phyloP scores from a whole-genome alignment of 2,888 invertebrate genomes.

The Nycteola revayana region DNA sequence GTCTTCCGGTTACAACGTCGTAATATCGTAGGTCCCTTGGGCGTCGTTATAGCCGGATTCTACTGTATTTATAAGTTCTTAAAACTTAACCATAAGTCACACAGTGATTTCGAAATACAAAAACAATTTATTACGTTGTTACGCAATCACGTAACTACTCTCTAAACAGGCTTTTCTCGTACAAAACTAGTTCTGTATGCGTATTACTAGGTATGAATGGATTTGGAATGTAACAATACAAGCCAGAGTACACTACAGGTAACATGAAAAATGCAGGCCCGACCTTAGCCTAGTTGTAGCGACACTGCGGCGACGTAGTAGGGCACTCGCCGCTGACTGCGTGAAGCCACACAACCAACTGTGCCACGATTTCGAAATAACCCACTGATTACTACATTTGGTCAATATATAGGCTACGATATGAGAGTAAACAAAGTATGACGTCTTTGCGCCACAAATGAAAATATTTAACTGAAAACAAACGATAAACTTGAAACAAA shows the following conservation, averaged over 20 bases:
- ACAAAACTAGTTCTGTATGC: conserved; percentile 26
- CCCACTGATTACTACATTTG: conserved; percentile 21
- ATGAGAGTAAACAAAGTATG: too few species aligned
- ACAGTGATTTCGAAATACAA: conserved; percentile 14
- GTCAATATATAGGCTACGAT: conserved; percentile 6
- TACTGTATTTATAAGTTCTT: too few species aligned
- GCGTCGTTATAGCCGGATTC: too few species aligned
- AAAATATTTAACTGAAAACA: too few species aligned
- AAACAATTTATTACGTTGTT: conserved; percentile 11
- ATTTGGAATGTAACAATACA: conserved; percentile 34
- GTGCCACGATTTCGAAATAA: conserved; percentile 34
- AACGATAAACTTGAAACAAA: too few species aligned
- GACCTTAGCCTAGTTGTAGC: conserved; percentile 70
- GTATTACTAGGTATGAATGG: conserved; percentile 25
- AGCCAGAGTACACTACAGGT: conserved; percentile 30
- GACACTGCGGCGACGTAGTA: conserved; percentile 19
- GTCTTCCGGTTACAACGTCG: too few species aligned
- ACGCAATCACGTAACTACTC: conserved; percentile 14
- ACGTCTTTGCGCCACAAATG: too few species aligned
- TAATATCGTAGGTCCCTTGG: too few species aligned
- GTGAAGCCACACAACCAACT: conserved; percentile 28
- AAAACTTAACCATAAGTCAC: too few species aligned
- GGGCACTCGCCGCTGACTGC: conserved; percentile 26
- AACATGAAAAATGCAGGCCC: conserved; percentile 60
- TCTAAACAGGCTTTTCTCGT: conserved; percentile 33